A percentile compares a stretch with the other conserved stretches of the same genome.
Conservation (phyloP, 1,140 invertebrate genomes). For the Drosophila parabipectinata region DNA sequence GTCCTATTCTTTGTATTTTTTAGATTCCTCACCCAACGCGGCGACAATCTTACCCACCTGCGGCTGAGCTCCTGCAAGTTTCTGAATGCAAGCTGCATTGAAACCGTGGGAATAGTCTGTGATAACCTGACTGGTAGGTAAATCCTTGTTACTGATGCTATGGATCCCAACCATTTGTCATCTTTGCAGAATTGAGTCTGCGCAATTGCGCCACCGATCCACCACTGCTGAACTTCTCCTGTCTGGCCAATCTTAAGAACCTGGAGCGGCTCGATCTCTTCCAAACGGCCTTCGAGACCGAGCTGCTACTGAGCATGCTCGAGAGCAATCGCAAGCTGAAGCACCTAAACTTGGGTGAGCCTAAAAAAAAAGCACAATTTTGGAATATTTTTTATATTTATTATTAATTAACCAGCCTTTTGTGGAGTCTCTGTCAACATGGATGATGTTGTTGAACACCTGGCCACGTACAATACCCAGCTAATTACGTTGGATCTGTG, state of each 20-base stretch:
- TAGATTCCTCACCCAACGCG: slow-evolving; percentile 89
- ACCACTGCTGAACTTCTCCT: slow-evolving; percentile 87
- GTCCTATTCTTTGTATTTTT: slow-evolving; percentile 8
- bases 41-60: slow-evolving; percentile 88
- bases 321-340: slow-evolving; percentile 88
- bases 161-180: background rate
- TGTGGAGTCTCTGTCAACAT: slow-evolving; percentile 86
- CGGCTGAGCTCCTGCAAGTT: slow-evolving; percentile 91
- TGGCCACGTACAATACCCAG: slow-evolving; percentile 87
- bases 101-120: slow-evolving; percentile 87
- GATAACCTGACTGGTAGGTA: slow-evolving; percentile 88
- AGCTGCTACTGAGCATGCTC: slow-evolving; percentile 87
- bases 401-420: slow-evolving; percentile 68
- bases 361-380: no score
- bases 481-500: slow-evolving; percentile 92
- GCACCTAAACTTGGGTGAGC: slow-evolving; percentile 89
- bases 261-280: slow-evolving; percentile 92
- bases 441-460: slow-evolving; percentile 88
- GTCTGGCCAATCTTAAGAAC: slow-evolving; percentile 86
- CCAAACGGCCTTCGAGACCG: slow-evolving; percentile 88
- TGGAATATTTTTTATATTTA: no score
- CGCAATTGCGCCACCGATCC: slow-evolving; percentile 85
- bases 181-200: slow-evolving; percentile 87
- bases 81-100: slow-evolving; percentile 87
- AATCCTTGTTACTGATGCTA: background rate